Evolutionary conservation across 2,797 vertebrate genomes (phyloP), one percentile per base, ranked within the genome.

Genomic region (Bradypus variegatus): DNA sequence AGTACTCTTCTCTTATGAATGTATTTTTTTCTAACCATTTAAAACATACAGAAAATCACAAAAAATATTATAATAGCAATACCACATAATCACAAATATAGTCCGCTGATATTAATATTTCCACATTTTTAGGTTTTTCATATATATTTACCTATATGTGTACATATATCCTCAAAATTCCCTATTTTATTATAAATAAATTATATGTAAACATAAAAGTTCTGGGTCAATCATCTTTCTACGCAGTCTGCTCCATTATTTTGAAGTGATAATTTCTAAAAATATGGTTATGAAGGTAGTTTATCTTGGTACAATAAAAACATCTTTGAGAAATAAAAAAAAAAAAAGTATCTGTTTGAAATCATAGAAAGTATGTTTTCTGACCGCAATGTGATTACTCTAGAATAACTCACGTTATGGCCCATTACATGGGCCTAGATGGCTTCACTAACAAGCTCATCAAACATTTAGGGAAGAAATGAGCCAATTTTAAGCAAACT

Each of bases 221-320:
- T 19, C n/a, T 27, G 8, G 25, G 41, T 23, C 58, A 7, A 8
- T 58, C 7, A 58, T 65, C 13, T 2, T 65, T 23, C 19, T 58
- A 58, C 8, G 7, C 58, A 41, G 36, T 73, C 15, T 69, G 21
- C 36, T 75, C 33, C 25, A 6, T 62, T 81, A 33, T 75, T 86
- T 53, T 85, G 86, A 94, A 80, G 80, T 25, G 41, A 23, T 69
- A 79, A 70, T 55, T 64, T 91, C 41, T 88, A 76, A 87, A 91
- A 78, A 41, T 27, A 88, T 15, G 50, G 41, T 86, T 82, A 38
- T 69, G 33, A 92, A 73, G 41, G 4, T 86, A 1, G 27, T 76
- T 85, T 86, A 60, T 69, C 8, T 60, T 45, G 36, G 69, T 65
- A 65, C 29, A 65, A 65, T 31, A 31, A 15, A 65, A 31, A 33